Percentiles rank a stretch among this genome's conserved stretches.
Evolutionary conservation across 1,140 invertebrate genomes (phyloP).

Genomic region (Trinorchestia longiramus): DNA sequence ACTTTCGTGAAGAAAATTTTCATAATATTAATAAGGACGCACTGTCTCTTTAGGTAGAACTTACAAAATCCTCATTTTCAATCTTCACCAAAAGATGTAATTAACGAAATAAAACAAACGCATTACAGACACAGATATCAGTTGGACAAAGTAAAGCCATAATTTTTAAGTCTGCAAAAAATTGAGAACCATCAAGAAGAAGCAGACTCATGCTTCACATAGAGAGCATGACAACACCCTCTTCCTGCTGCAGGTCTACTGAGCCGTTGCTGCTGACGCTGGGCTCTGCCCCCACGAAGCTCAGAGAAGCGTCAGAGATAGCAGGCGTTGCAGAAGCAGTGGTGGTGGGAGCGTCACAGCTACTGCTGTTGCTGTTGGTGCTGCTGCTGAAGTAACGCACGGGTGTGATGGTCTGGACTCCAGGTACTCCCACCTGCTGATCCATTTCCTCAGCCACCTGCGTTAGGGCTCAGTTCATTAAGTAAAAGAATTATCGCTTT

Average conservation of each 20-base stretch:
- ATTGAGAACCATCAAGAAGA: background rate
- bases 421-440: conserved; percentile 56
- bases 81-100: background rate
- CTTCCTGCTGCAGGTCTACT: background rate
- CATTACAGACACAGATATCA: background rate
- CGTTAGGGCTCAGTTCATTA: background rate
- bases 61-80: background rate
- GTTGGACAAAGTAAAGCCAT: background rate
- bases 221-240: conserved; percentile 28
- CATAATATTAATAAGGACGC: background rate
- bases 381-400: conserved; percentile 27
- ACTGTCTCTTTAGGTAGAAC: background rate
- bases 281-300: background rate
- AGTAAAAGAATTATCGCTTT: background rate
- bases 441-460: conserved; percentile 66
- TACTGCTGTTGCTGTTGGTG: conserved; percentile 15
- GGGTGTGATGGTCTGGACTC: background rate
- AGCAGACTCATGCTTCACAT: conserved; percentile 4
- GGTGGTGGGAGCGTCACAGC: conserved; percentile 11
- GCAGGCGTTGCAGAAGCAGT: background rate
- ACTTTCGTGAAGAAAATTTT: background rate
- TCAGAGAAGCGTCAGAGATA: background rate
- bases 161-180: background rate
- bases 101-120: background rate
- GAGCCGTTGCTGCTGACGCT: conserved; percentile 17